Conservation (phyloP, 2,797 vertebrate species). For the Megaceryle alcyon region DNA sequence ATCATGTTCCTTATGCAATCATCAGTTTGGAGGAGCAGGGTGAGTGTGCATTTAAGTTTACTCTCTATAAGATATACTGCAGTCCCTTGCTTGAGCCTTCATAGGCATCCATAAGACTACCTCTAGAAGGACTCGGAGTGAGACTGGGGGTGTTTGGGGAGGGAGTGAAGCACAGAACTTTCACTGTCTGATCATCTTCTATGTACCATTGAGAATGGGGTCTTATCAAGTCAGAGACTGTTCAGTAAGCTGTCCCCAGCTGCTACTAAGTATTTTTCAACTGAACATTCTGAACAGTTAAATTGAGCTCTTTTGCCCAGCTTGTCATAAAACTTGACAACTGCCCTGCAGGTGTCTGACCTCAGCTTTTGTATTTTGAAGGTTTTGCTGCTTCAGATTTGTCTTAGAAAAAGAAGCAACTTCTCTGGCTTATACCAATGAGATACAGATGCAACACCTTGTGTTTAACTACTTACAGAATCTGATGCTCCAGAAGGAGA, state of each 20-base stretch:
- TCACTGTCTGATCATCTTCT: neutral
- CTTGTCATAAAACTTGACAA: neutral
- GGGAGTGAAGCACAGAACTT: rapidly evolving
- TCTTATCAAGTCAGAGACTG: neutral
- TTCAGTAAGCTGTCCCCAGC: neutral
- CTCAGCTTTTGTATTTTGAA: neutral
- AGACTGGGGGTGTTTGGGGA: neutral
- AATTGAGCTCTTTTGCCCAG: neutral
- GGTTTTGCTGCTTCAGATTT: neutral
- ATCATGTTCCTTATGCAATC: neutral
- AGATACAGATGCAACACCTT: neutral
- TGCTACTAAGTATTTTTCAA: neutral
- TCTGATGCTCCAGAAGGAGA: neutral
- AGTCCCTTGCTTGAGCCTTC: neutral
- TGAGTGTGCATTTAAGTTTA: neutral
- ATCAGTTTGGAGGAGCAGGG: neutral
- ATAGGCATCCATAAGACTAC: neutral
- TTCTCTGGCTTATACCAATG: neutral
- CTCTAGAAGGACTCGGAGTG: neutral
- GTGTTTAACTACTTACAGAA: neutral
- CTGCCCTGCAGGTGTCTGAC: neutral
- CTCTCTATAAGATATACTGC: neutral
- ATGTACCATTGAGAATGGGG: neutral
- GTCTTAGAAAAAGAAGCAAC: neutral
- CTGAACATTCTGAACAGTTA: neutral